Evolutionary conservation across 2,888 invertebrate genomes (phyloP), one percentile per base, ranked within the genome.

Genomic region (Pachymerium ferrugineum): DNA sequence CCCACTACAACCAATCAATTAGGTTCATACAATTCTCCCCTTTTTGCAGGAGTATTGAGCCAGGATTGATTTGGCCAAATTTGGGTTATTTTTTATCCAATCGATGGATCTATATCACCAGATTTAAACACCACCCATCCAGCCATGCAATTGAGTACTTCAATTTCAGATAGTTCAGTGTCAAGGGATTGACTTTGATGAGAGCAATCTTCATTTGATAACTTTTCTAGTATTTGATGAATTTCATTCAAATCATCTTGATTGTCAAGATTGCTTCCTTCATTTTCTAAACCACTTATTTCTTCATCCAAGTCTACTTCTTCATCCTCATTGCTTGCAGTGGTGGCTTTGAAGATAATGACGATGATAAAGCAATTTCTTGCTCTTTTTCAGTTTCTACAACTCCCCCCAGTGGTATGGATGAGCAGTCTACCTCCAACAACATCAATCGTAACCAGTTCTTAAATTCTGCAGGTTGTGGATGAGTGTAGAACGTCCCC

Each of bases 401-500:
- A 12, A 12, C 38, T 35, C 38, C 38, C 10, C 25, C 14, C 6
- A n/a, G n/a, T n/a, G n/a, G n/a, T n/a, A n/a, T n/a, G n/a, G n/a
- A n/a, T n/a, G n/a, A n/a, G n/a, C n/a, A n/a, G n/a, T 70, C 28
- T 16, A 10, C 70, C 10, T 69, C 72, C 8, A 76, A 28, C 6
- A 76, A 16, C 4, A 76, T 12, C 10, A 73, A 35, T 19, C 74
- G 25, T 8, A 76, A 35, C 16, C 76, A 28, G 19, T 75, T 71
- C 10, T 69, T 73, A 47, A 76, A 62, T 62, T 74, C 74, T 1
- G 70, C 22, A 0, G 75, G 73, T 8, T 38, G 54, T 14, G 75
- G 76, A n/a, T 75, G 33, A 12, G 10, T 14, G 31, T 76, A 72
- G 19, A 75, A 67, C 3, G 70, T 42, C 3, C 76, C 76, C 4